phyloP scores from a whole-genome alignment of 2,888 invertebrate species.

The Hedya salicella region DNA sequence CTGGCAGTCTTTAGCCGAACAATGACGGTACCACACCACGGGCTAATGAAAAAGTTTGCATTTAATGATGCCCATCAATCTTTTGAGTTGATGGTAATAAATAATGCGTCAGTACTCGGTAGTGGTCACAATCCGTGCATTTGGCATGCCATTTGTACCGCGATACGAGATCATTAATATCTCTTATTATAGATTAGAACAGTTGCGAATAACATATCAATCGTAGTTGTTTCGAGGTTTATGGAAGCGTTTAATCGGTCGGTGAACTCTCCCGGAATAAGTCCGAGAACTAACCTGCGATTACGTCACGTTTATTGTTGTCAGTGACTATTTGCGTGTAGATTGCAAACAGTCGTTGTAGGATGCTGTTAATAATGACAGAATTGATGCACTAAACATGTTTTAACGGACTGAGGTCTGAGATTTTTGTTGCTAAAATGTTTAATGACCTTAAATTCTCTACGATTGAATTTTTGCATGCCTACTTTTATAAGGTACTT shows the following conservation, averaged over 20 bases:
- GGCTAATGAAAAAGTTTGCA: constrained; percentile 14
- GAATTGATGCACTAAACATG: constrained; percentile 12
- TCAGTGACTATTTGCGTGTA: not conserved
- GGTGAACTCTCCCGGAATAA: constrained; percentile 32
- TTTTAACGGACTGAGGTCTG: too few species aligned
- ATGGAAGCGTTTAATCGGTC: constrained; percentile 40
- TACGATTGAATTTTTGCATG: too few species aligned
- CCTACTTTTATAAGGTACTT: too few species aligned
- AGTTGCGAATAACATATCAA: constrained; percentile 26
- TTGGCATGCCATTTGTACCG: constrained; percentile 49
- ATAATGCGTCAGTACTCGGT: constrained; percentile 36
- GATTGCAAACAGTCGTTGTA: not conserved
- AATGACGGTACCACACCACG: constrained; percentile 3
- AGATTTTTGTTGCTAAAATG: too few species aligned
- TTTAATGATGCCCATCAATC: constrained; percentile 26
- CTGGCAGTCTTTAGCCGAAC: not conserved
- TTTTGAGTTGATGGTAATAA: constrained; percentile 45
- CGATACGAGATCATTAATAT: constrained; percentile 34
- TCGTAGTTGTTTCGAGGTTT: constrained; percentile 28
- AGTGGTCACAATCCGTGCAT: constrained; percentile 48
- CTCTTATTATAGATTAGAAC: constrained; percentile 20
- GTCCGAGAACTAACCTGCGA: not conserved
- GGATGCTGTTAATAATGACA: not conserved
- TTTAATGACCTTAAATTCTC: too few species aligned
- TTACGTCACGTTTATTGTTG: constrained; percentile 20